Base-by-base conservation (phyloP, 2,113 vertebrate genomes). In the Colinus virginianus region DNA sequence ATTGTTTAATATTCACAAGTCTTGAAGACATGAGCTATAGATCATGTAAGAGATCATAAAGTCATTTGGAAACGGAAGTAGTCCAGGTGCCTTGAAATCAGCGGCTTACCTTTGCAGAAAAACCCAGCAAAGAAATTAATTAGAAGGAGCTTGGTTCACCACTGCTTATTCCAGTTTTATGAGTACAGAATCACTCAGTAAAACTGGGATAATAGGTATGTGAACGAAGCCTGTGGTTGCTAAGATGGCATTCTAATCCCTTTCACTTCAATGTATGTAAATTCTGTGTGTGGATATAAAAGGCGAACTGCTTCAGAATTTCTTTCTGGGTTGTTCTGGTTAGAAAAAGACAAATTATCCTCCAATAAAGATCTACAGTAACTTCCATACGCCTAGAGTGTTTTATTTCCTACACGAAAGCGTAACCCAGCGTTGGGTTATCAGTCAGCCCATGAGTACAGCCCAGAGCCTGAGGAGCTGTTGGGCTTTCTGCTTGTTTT, bases 311-410 rank as follows among this genome's bases (percentile, higher is more conserved):
- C 80, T 79, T 86, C 72, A 85, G 69, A 72, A 76, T 96, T 97
- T 96, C 95, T 97, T 96, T 92, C 88, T 78, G 86, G 83, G 71
- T 94, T 96, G 96, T 97, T 96, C 85, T 97, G 94, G 61, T 95
- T 95, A 96, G 87, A 88, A 92, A 94, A 83, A 93, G 68, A 91
- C 30, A 76, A 85, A 88, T 85, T 85, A 22, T 75, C 91, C 90
- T 95, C 90, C 96, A 97, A 97, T 97, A 97, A 98, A 97, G 95
- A 91, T 93, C 93, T 95, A 28, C 88, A 84, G 90, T 96, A 96
- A 94, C 63, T 82, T 96, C 83, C 51, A 71, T 48, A 79, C 51
- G 95, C 78, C 45, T 96, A 30, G 63, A 95, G 95, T 95, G 96
- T 97, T 97, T 97, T 96, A 87, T 97, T 97, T 97, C 95, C 94